A percentile compares a stretch with the other conserved stretches of the same genome.
phyloP scores from a whole-genome alignment of 2,797 vertebrate species.

The Remorina albescens region DNA sequence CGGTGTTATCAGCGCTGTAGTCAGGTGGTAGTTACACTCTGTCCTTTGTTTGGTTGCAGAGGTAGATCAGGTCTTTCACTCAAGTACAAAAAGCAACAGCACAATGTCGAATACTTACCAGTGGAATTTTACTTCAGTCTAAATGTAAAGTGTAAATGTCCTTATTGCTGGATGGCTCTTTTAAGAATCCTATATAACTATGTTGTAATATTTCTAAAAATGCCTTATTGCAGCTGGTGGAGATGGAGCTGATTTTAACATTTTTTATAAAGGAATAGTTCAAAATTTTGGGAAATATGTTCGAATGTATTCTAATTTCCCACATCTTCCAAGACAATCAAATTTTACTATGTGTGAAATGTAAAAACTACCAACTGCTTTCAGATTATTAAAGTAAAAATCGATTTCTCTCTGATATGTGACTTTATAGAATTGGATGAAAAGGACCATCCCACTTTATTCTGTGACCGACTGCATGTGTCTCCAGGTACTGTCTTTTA shows the following conservation, averaged over 20 bases:
- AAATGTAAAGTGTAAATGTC: too few relatives aligned
- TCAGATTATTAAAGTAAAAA: not conserved
- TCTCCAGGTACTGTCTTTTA: conserved; percentile 73
- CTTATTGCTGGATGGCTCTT: too few relatives aligned
- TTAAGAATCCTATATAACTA: too few relatives aligned
- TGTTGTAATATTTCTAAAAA: too few relatives aligned
- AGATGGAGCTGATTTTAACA: too few relatives aligned
- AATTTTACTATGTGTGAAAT: not conserved
- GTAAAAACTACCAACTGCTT: not conserved
- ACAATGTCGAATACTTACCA: not conserved
- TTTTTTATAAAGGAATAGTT: too few relatives aligned
- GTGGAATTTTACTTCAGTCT: not conserved
- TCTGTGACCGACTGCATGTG: conserved; percentile 80
- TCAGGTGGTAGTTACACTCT: not conserved
- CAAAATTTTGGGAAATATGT: too few relatives aligned
- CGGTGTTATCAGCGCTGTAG: conserved; percentile 11
- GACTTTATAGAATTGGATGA: conserved; percentile 50
- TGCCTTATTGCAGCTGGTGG: too few relatives aligned
- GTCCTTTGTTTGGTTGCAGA: not conserved
- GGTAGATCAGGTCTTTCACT: not conserved
- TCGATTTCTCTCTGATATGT: conserved; percentile 9
- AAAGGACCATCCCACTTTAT: conserved; percentile 68
- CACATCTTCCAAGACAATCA: not conserved
- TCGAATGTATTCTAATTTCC: not conserved
- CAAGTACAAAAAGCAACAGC: not conserved